Conservation (phyloP, 1,140 invertebrate genomes). For the Temnothorax longispinosus region DNA sequence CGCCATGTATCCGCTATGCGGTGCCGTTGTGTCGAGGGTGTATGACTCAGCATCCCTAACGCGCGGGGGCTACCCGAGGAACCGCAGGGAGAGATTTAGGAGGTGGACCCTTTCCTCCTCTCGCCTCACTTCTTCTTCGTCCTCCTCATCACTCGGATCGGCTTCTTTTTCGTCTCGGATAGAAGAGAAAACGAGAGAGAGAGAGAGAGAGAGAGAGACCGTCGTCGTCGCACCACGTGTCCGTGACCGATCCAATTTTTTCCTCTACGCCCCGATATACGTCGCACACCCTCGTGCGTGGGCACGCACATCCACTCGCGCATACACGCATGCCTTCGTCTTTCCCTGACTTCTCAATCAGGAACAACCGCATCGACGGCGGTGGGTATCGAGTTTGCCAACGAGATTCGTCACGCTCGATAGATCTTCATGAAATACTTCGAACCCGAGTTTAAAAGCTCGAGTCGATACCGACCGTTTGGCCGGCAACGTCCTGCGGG, state of each 20-base stretch:
- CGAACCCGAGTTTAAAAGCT: conserved; percentile 27
- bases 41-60: conserved; percentile 82
- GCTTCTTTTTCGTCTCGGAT: conserved; percentile 63
- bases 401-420: conserved; percentile 71
- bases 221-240: conserved; percentile 74
- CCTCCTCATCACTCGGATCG: conserved; percentile 43
- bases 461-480: background rate
- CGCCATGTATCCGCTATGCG: conserved; percentile 76
- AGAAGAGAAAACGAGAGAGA: conserved; percentile 20
- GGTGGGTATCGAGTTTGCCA: conserved; percentile 68
- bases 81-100: conserved; percentile 28
- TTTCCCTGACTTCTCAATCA: conserved; percentile 76
- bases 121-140: background rate
- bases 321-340: conserved; percentile 30
- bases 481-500: background rate
- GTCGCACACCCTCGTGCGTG: conserved; percentile 54
- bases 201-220: background rate
- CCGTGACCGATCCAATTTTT: conserved; percentile 81
- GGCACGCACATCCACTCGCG: conserved; percentile 11
- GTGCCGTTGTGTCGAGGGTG: conserved; percentile 61
- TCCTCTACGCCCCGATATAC: conserved; percentile 67
- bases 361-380: conserved; percentile 56
- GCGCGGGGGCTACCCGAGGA: conserved; percentile 49
- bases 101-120: conserved; percentile 19
- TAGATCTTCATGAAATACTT: conserved; percentile 52